Base-by-base conservation (phyloP, 2,797 vertebrate genomes). In the Linurgus olivaceus region DNA sequence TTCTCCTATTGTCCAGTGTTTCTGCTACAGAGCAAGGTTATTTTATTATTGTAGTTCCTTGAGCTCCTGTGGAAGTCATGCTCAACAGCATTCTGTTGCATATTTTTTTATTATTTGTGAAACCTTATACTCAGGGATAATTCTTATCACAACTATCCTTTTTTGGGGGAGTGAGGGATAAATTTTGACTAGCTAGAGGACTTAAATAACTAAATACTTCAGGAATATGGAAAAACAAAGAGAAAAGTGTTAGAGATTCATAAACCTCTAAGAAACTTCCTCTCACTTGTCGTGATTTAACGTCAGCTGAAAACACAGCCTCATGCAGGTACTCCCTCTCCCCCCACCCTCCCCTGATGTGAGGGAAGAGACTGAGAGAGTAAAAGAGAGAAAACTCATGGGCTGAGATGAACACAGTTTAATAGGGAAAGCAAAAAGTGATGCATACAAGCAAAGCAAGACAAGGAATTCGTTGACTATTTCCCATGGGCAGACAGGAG, bases 141-240 rank as follows among this genome's bases (percentile, higher is more conserved):
- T 82, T 65, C 10, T 70, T 13, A 66, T 66, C 5, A 33, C 29
- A 58, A 48, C 23, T 48, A 16, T 29, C 8, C 2, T 71, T 83
- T 67, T 44, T 1, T 4, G 3, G 5, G 16, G 1, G 2, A 9
- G 2, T 7, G 8, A 3, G 4, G 1, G 1, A 38, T 78, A 13
- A 65, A 6, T 86, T 72, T 72, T 92, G 23, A 31, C 31, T 44
- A 67, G 28, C 20, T 70, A 48, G 26, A 80, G 28, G 48, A n/a
- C 17, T 54, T 18, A 89, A 71, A 55, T 9, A 38, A 51, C 19
- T 45, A 87, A 76, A 82, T 45, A 51, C 24, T 73, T 79, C 44
- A 71, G 57, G 20, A 80, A 70, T 6, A 11, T 8, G 12, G 44
- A 37, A 70, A 83, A 54, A 23, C 7, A 76, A 85, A 67, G 9